Conservation (phyloP, 2,113 vertebrate genomes). For the Chinchilla lanigera region DNA sequence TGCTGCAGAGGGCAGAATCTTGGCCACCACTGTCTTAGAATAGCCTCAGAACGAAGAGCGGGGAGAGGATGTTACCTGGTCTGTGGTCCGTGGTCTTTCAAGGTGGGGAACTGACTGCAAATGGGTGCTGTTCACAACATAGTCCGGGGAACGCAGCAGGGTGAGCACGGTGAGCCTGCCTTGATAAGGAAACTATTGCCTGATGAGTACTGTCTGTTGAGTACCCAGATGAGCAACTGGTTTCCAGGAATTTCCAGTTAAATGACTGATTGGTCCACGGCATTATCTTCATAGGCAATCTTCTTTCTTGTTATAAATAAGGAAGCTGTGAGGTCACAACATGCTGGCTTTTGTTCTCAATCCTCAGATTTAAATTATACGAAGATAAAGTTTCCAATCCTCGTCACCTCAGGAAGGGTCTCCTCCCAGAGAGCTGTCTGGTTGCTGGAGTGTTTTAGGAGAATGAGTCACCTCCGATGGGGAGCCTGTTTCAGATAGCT, state of each 20-base stretch:
- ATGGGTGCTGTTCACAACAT: not conserved
- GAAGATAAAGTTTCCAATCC: not conserved
- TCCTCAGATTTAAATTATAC: not conserved
- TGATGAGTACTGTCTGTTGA: not conserved
- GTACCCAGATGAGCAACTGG: not conserved
- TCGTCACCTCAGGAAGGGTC: not conserved
- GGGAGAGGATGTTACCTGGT: not conserved
- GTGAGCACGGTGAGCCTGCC: not conserved
- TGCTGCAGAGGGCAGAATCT: not conserved
- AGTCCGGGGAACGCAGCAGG: not conserved
- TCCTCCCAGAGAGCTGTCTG: too few species aligned
- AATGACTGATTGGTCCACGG: not conserved
- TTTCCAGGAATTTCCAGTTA: not conserved
- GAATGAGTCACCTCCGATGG: not conserved
- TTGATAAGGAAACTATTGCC: not conserved
- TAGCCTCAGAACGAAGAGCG: not conserved
- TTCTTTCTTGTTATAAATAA: not conserved
- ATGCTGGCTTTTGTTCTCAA: not conserved
- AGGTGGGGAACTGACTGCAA: not conserved
- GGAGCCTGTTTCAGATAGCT: not conserved
- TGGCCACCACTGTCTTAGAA: not conserved
- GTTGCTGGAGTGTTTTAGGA: not conserved
- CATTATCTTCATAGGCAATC: not conserved
- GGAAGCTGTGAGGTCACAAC: not conserved
- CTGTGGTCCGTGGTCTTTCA: not conserved